phyloP scores from a whole-genome alignment of 1,140 invertebrate species.

The Bicyclus anynana region DNA sequence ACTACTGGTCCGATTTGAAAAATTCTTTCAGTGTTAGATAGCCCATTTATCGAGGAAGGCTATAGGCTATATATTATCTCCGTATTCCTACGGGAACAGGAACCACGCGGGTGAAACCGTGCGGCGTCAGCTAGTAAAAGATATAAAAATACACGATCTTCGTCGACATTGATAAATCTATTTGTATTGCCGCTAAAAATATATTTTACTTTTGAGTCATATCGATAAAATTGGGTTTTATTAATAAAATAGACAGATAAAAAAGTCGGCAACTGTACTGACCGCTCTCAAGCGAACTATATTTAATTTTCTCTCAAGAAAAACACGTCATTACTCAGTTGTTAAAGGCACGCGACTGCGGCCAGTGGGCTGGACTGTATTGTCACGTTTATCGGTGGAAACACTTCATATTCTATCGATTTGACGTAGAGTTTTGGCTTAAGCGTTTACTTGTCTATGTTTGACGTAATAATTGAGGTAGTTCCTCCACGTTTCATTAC shows the following conservation, averaged over 20 bases:
- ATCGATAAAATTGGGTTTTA: conserved; percentile 16
- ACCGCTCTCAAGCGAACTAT: conserved; percentile 37
- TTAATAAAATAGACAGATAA: conserved; percentile 15
- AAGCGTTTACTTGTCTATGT: conserved; percentile 42
- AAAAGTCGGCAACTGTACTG: conserved; percentile 10
- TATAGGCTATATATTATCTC: no score
- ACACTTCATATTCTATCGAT: conserved; percentile 55
- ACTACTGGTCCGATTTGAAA: no score
- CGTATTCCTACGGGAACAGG: no score
- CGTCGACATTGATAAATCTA: conserved; percentile 10
- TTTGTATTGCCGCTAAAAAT: conserved; percentile 9
- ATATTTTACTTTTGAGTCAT: conserved; percentile 18
- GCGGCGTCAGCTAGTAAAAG: conserved; percentile 6
- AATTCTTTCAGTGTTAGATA: no score
- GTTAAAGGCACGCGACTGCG: conserved; percentile 53
- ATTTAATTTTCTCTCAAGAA: conserved; percentile 61
- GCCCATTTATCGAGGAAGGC: no score
- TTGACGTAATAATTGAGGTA: conserved; percentile 3
- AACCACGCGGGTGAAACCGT: no score
- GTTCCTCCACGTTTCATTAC: conserved; percentile 12
- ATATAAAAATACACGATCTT: conserved; percentile 1
- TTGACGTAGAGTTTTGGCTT: conserved; percentile 39
- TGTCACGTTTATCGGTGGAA: conserved; percentile 36
- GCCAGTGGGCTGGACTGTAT: conserved; percentile 58
- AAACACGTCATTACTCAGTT: conserved; percentile 60